Conservation (phyloP, 2,797 vertebrate species). For the Cryptoblepharus egeriae region DNA sequence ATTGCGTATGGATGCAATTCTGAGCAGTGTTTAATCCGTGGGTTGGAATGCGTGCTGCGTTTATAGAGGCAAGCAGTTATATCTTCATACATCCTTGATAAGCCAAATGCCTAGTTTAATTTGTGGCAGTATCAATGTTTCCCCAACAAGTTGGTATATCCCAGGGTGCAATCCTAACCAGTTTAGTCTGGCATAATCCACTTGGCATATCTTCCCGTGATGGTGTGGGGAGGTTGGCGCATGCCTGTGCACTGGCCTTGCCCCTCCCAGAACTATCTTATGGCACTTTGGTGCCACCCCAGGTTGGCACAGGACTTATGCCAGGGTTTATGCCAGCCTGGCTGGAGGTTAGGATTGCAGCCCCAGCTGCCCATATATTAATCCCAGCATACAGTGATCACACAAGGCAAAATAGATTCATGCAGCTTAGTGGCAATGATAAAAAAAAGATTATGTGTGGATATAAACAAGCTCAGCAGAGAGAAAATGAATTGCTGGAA, state of each 20-base stretch:
- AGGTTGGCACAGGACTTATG: too few relatives aligned
- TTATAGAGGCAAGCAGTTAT: background rate
- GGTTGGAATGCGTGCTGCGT: background rate
- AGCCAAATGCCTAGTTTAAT: background rate
- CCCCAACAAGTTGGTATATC: background rate
- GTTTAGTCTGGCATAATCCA: too few relatives aligned
- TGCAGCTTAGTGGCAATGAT: background rate
- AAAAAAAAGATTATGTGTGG: background rate
- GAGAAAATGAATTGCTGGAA: background rate
- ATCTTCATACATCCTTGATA: background rate
- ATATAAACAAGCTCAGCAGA: background rate
- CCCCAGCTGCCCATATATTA: background rate
- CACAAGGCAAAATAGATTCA: background rate
- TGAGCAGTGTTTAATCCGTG: background rate
- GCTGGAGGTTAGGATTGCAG: too few relatives aligned
- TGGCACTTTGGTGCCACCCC: too few relatives aligned
- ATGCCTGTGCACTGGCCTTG: too few relatives aligned
- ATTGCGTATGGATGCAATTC: background rate
- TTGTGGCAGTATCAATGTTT: background rate
- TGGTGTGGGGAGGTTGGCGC: too few relatives aligned
- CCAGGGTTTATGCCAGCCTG: too few relatives aligned
- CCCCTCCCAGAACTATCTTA: too few relatives aligned
- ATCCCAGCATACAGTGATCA: background rate
- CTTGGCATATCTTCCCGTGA: too few relatives aligned
- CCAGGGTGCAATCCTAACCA: too few relatives aligned